Evolutionary conservation across 2,888 invertebrate genomes (phyloP), one percentile per base, ranked within the genome.

Genomic region (Cheilosia variabilis): DNA sequence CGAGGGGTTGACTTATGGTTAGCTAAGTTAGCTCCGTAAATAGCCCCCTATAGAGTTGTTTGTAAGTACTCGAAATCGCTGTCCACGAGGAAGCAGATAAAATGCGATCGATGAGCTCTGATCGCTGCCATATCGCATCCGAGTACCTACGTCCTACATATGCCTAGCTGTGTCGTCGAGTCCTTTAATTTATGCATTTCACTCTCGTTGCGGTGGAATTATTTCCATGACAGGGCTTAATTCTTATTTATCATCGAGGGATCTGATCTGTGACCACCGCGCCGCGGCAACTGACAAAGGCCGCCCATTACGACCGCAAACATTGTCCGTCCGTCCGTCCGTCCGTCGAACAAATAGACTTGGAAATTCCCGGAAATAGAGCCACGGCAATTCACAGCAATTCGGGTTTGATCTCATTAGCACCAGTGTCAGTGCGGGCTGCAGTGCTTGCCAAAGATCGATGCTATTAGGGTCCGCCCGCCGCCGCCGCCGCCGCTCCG

Each of bases 1-100:
- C 82, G 50, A 87, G 87, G 87, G 87, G 87, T 82, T 87, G 87
- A 82, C 87, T 87, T 87, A 82, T 82, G 78, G 82, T 87, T 82
- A 73, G 77, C 81, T 81, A 81, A 86, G 81, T 81, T 73, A 60
- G 53, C 77, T 87, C 63, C 76, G 82, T 82, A 87, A 87, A 87
- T 78, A 82, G 87, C 87, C 87, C 87, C 87, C 87, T 82, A 87
- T 86, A 81, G 86, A 86, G 86, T 86, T 86, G 86, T 86, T 81
- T 86, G 86, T 81, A 81, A 86, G 86, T 81, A 86, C 86, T 80
- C 72, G 72, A 86, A 81, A 86, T 86, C 81, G 65, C 63, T 84
- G 78, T 78, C 78, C 83, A 77, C 66, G 22, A 68, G 45, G 27
- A 60, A 66, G 76, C 80, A 71, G 58, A 84, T 80, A 69, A 79